Evolutionary conservation across 2,888 invertebrate species (phyloP).

Genomic region (Thecophora atra): DNA sequence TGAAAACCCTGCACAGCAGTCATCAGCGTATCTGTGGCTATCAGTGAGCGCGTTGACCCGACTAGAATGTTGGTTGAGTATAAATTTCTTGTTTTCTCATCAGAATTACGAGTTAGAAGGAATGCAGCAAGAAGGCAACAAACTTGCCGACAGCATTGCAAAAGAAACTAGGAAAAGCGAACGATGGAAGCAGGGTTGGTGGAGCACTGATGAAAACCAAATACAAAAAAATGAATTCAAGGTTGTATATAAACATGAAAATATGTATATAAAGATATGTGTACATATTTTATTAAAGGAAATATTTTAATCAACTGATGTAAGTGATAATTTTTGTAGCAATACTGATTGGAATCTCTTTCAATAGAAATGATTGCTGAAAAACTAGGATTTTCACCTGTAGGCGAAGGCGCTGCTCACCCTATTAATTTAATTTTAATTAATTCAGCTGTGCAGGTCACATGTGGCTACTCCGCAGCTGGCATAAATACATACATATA

Average conservation of each 20-base stretch:
- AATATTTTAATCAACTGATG: no score
- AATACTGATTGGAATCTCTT: neutral
- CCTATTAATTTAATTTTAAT: no score
- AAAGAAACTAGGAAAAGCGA: neutral
- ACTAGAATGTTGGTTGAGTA: slow-evolving; percentile 5
- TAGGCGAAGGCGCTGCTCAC: no score
- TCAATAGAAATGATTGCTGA: neutral
- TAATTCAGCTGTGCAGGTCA: neutral
- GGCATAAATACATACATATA: no score
- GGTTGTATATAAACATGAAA: no score
- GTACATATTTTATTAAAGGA: no score
- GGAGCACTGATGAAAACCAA: neutral
- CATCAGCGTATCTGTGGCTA: no score
- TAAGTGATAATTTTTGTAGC: neutral
- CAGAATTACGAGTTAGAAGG: neutral
- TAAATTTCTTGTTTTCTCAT: slow-evolving; percentile 27
- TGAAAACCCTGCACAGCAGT: no score
- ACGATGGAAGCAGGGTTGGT: slow-evolving; percentile 8
- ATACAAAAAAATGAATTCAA: no score
- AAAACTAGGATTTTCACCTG: neutral
- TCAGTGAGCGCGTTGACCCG: slow-evolving; percentile 25
- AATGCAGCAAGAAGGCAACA: neutral
- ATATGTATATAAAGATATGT: no score
- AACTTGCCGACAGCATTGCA: slow-evolving; percentile 8
- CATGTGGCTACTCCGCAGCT: neutral